These are phyloP conservation scores for Heliconius sara DNA, from an alignment of 2,888 invertebrate genomes.

Conservation along the genomic window DNA sequence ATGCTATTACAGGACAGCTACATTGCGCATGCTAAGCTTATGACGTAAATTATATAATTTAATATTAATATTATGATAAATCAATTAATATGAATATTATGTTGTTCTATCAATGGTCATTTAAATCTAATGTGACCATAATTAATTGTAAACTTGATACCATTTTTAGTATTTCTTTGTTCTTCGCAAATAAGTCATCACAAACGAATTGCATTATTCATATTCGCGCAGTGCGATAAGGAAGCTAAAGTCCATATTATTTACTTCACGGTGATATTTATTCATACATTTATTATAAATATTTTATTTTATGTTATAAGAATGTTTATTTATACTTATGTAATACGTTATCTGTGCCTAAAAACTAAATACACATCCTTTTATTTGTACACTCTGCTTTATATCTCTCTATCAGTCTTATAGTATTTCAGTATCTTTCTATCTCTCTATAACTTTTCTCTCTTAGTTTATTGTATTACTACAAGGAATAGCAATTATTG, in stretches of 20 bases:
- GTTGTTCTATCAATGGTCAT: not conserved
- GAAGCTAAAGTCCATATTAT: constrained; percentile 34
- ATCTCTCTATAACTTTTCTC: too few species aligned
- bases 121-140: constrained; percentile 14
- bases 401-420: too few species aligned
- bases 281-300: constrained; percentile 5
- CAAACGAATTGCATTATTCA: constrained; percentile 44
- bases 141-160: constrained; percentile 17
- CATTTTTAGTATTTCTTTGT: constrained; percentile 28
- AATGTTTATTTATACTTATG: not conserved
- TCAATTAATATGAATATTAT: constrained; percentile 2
- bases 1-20: not conserved
- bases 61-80: not conserved
- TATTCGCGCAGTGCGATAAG: constrained; percentile 38
- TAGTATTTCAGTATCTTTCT: too few species aligned
- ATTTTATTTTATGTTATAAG: not conserved
- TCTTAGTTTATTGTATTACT: too few species aligned
- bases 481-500: too few species aligned
- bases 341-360: not conserved
- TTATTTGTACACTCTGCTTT: too few species aligned
- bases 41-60: not conserved
- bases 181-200: constrained; percentile 26
- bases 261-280: constrained; percentile 6
- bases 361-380: too few species aligned
- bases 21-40: not conserved